Evolutionary conservation across 2,797 vertebrate species (phyloP), one percentile per base, ranked within the genome.

Genomic region (Epinephelus coioides): DNA sequence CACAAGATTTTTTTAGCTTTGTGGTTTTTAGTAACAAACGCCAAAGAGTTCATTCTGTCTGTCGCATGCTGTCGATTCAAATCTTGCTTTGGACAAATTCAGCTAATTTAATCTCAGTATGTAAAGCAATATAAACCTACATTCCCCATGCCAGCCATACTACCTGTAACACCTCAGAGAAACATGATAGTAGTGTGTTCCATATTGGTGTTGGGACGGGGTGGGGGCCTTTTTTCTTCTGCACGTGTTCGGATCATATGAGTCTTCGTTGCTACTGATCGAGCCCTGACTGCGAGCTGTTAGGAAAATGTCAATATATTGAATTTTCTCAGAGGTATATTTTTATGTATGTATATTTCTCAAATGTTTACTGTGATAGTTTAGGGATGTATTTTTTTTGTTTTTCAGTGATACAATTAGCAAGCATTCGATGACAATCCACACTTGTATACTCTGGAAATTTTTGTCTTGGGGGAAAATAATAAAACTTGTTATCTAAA

Each of bases 291-390:
- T 76, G 59, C 86, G 91, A 89, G 90, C 92, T 93, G 88, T 93
- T 91, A 83, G 78, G 82, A 86, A 34, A 73, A 80, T 81, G 76
- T 89, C 86, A 69, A 85, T 82, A 80, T 86, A 81, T 86, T 15
- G 72, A 73, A 70, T 85, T 73, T 86, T 90, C 83, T 89, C 91
- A 92, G 90, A 94, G 86, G 79, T 90, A 85, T 90, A 93, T 94
- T 94, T 93, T 92, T 90, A 84, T 87, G 78, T 91, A 84, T 90
- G 83, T 92, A 86, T 85, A 83, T 89, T 85, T 90, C 85, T 91
- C 83, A 73, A 79, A 79, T 77, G 79, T 87, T 81, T 87, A 82
- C 84, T 86, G 76, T 89, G 77, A 88, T 87, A 90, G 89, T 61
- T 69, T 88, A 91, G 84, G 78, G 70, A 68, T 84, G 89, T 72